phyloP scores from a whole-genome alignment of 1,140 invertebrate genomes.

The Conus ventricosus region DNA sequence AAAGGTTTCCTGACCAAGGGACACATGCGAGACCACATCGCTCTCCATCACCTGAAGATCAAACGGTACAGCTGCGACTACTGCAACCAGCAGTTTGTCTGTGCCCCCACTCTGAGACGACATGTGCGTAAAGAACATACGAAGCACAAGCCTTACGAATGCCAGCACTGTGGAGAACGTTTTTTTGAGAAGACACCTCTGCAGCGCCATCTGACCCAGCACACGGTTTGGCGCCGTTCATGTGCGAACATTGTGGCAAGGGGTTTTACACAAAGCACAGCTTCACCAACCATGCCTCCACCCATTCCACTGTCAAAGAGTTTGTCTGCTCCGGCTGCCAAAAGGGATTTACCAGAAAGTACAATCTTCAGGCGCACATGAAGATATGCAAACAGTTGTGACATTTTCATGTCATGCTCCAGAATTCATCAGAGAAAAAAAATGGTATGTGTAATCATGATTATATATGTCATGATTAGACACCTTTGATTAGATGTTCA shows the following conservation, averaged over 20 bases:
- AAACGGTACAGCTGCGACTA: slow-evolving; percentile 38
- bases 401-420: background rate
- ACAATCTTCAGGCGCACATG: slow-evolving; percentile 29
- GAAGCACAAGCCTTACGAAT: slow-evolving; percentile 33
- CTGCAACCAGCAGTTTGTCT: slow-evolving; percentile 32
- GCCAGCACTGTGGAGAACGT: slow-evolving; percentile 25
- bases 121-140: slow-evolving; percentile 35
- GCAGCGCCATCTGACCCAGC: slow-evolving; percentile 26
- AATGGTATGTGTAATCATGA: no score
- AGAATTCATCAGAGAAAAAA: no score
- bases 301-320: slow-evolving; percentile 18
- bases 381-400: slow-evolving; percentile 30
- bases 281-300: slow-evolving; percentile 31
- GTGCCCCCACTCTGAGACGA: slow-evolving; percentile 26
- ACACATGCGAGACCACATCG: slow-evolving; percentile 36
- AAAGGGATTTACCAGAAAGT: slow-evolving; percentile 33
- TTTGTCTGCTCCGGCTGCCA: slow-evolving; percentile 30
- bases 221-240: slow-evolving; percentile 31
- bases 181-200: slow-evolving; percentile 37
- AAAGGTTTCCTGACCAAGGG: slow-evolving; percentile 35
- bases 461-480: no score
- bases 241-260: slow-evolving; percentile 33
- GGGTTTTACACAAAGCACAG: slow-evolving; percentile 34
- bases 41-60: slow-evolving; percentile 28
- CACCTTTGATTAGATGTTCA: no score